Evolutionary conservation across 2,113 vertebrate species (phyloP).

Genomic region (Brachyistius frenatus): DNA sequence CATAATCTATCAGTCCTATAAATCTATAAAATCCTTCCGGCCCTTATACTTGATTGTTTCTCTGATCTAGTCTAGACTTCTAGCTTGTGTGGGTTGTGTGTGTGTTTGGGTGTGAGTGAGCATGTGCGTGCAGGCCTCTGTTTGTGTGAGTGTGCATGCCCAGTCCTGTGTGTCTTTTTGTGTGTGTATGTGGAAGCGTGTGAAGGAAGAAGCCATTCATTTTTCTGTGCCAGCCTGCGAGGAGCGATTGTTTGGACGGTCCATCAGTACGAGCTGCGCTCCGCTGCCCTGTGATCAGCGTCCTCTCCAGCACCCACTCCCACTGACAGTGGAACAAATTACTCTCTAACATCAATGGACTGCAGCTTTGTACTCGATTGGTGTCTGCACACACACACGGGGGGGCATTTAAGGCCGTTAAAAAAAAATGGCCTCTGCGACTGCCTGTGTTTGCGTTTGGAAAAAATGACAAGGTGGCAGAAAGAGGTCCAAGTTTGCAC

Average conservation of each 20-base stretch:
- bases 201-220: neutral
- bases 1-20: slow-evolving; percentile 13
- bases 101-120: neutral
- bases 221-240: slow-evolving; percentile 27
- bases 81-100: neutral
- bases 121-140: slow-evolving; percentile 19
- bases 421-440: neutral
- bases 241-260: slow-evolving; percentile 4
- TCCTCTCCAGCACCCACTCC: slow-evolving; percentile 21
- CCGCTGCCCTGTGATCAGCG: slow-evolving; percentile 34
- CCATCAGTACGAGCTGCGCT: slow-evolving; percentile 13
- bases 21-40: slow-evolving; percentile 40
- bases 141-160: slow-evolving; percentile 6
- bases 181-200: neutral
- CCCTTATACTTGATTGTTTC: slow-evolving; percentile 26
- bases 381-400: neutral
- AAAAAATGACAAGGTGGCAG: slow-evolving; percentile 24
- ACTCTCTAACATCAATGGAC: slow-evolving; percentile 38
- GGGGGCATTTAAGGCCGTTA: neutral
- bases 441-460: slow-evolving; percentile 1
- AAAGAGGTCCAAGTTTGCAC: slow-evolving; percentile 22
- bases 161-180: neutral
- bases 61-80: slow-evolving; percentile 51
- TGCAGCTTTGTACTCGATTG: slow-evolving; percentile 27
- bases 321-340: slow-evolving; percentile 42